A percentile compares a stretch with the other conserved stretches of the same genome.
Evolutionary conservation across 2,888 invertebrate genomes (phyloP).

Genomic region (Trichacis sp.): DNA sequence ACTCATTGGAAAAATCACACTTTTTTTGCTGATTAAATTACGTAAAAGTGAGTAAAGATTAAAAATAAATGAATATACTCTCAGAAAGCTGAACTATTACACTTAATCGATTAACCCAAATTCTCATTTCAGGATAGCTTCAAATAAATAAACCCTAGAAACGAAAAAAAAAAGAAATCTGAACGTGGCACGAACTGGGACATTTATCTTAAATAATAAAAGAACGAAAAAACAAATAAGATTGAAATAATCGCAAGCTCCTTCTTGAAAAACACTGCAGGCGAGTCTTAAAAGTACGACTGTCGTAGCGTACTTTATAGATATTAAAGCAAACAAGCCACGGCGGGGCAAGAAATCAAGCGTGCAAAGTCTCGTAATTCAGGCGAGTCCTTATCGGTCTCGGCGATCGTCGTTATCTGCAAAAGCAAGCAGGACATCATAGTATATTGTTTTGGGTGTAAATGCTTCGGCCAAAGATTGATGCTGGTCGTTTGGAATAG

Average conservation of each 20-base stretch:
- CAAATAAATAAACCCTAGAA: no score
- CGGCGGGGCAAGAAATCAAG: slow-evolving; percentile 9
- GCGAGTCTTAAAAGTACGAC: not conserved
- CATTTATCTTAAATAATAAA: no score
- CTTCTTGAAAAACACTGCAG: not conserved
- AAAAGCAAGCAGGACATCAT: slow-evolving; percentile 43
- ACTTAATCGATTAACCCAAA: no score
- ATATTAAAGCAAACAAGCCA: slow-evolving; percentile 2
- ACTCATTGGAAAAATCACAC: no score
- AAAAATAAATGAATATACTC: no score
- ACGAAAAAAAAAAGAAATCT: no score
- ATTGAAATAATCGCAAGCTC: not conserved
- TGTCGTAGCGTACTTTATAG: not conserved
- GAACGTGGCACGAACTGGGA: no score
- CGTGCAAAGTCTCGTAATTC: slow-evolving; percentile 27
- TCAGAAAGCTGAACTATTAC: no score
- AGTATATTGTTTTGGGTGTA: not conserved
- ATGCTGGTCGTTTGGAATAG: not conserved
- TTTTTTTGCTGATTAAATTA: no score
- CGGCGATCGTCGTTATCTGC: slow-evolving; percentile 51
- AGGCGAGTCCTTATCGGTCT: slow-evolving; percentile 45
- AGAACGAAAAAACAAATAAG: not conserved
- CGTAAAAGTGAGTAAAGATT: no score
- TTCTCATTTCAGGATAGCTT: no score
- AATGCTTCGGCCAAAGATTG: not conserved